Percentiles rank a stretch among this genome's conserved stretches.
Conservation (phyloP, 2,888 invertebrate genomes). For the Seladonia tumulorum region DNA sequence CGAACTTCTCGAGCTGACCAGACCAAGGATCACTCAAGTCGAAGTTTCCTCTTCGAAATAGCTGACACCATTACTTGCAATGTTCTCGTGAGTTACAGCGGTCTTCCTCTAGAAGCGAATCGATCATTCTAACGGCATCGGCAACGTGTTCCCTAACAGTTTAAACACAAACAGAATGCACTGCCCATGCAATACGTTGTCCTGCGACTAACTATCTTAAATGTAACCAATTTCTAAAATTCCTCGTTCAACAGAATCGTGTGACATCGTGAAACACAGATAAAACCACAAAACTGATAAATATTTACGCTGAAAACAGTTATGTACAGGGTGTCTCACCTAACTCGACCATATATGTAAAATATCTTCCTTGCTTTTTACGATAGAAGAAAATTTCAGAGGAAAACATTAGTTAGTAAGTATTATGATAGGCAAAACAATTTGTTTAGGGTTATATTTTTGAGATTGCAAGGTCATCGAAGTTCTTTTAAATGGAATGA, state of each 20-base stretch:
- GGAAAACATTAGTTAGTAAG: too few relatives aligned
- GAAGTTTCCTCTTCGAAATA: slow-evolving; percentile 2
- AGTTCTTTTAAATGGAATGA: too few relatives aligned
- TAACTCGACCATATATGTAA: too few relatives aligned
- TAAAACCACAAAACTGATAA: not conserved
- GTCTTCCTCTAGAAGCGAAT: not conserved
- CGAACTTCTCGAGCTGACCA: not conserved
- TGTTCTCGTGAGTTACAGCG: not conserved
- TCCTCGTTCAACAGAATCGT: not conserved
- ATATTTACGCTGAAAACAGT: not conserved
- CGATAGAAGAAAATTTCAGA: too few relatives aligned
- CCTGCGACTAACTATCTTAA: not conserved
- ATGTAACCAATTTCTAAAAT: not conserved
- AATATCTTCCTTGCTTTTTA: too few relatives aligned
- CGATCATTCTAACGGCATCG: not conserved
- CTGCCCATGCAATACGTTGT: not conserved
- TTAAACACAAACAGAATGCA: not conserved
- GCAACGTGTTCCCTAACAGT: not conserved
- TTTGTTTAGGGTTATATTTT: too few relatives aligned
- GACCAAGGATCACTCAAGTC: not conserved
- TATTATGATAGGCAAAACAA: too few relatives aligned
- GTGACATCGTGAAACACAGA: not conserved
- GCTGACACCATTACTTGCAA: slow-evolving; percentile 7
- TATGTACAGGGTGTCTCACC: not conserved
- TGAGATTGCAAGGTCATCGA: too few relatives aligned